Evolutionary conservation across 2,888 invertebrate genomes (phyloP).

Genomic region (Myopa tessellatipennis): DNA sequence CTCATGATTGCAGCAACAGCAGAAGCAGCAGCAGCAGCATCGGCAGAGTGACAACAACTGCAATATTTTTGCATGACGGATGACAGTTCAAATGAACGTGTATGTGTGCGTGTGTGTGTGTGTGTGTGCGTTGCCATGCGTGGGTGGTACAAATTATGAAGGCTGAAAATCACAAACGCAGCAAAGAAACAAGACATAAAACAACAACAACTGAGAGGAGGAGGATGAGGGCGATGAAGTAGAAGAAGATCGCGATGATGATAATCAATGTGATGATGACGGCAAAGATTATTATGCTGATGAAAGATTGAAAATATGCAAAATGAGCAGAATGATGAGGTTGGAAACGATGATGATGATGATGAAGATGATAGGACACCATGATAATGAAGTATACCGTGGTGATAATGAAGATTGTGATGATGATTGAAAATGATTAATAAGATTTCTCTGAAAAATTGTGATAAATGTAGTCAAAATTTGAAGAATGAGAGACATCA

Average conservation of each 20-base stretch:
- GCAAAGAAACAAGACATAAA: background rate
- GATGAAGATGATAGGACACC: too few relatives aligned
- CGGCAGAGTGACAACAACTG: background rate
- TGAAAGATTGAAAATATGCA: too few relatives aligned
- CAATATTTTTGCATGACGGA: conserved; percentile 10
- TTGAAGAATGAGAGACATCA: conserved; percentile 59
- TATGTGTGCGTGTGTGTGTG: conserved; percentile 12
- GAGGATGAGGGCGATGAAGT: too few relatives aligned
- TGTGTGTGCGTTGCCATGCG: conserved; percentile 1
- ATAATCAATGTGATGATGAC: too few relatives aligned
- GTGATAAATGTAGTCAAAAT: too few relatives aligned
- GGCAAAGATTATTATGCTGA: too few relatives aligned
- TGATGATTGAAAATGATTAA: conserved; percentile 41
- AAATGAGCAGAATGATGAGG: too few relatives aligned
- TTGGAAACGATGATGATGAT: too few relatives aligned
- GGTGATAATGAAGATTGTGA: conserved; percentile 1
- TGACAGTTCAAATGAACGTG: background rate
- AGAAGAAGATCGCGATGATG: too few relatives aligned
- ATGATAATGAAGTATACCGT: background rate
- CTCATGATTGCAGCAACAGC: background rate
- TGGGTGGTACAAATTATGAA: conserved; percentile 38
- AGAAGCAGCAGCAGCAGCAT: background rate
- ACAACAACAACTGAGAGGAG: too few relatives aligned
- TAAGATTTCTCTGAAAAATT: too few relatives aligned
- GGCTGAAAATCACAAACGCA: conserved; percentile 27